Evolutionary conservation across 2,888 invertebrate genomes (phyloP).

Genomic region (Caenorhabditis sinica): DNA sequence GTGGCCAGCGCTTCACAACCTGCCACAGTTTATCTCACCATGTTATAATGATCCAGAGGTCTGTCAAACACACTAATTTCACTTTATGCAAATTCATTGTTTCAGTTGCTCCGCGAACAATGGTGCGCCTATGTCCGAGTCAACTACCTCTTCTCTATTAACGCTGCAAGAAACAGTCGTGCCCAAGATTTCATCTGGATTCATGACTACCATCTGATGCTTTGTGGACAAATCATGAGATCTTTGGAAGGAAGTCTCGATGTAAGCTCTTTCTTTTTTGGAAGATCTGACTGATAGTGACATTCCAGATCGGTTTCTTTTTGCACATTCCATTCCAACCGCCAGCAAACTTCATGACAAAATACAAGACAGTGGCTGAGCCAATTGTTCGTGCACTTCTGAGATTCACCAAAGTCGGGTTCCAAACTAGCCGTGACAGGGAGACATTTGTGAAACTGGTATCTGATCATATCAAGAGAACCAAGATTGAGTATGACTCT

Average conservation of each 20-base stretch:
- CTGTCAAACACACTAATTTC: not conserved
- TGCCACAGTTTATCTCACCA: slow-evolving; percentile 78
- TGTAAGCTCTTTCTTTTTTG: slow-evolving; percentile 45
- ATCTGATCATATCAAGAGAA: slow-evolving; percentile 68
- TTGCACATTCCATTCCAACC: slow-evolving; percentile 81
- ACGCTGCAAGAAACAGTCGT: slow-evolving; percentile 79
- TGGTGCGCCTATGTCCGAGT: slow-evolving; percentile 81
- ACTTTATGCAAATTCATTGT: not conserved
- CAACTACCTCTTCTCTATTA: slow-evolving; percentile 80
- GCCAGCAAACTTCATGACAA: slow-evolving; percentile 79
- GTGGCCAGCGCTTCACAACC: slow-evolving; percentile 81
- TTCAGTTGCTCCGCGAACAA: slow-evolving; percentile 71
- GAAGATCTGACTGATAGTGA: too few relatives aligned
- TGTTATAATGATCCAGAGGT: slow-evolving; percentile 76
- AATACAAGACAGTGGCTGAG: slow-evolving; percentile 76
- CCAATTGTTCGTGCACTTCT: slow-evolving; percentile 78
- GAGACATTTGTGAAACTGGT: slow-evolving; percentile 76
- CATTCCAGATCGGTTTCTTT: slow-evolving; percentile 78
- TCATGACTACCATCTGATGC: slow-evolving; percentile 81
- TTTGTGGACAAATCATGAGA: slow-evolving; percentile 80
- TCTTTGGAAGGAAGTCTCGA: slow-evolving; percentile 79
- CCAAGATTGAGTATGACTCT: slow-evolving; percentile 75
- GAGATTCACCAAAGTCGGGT: slow-evolving; percentile 81
- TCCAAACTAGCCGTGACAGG: slow-evolving; percentile 80
- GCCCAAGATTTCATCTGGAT: slow-evolving; percentile 82